A percentile compares a stretch with the other conserved stretches of the same genome.
Conservation (phyloP, 30 jellyfish, hydroid and myxozoan genomes). For the Chrysaora quinquecirrha region DNA sequence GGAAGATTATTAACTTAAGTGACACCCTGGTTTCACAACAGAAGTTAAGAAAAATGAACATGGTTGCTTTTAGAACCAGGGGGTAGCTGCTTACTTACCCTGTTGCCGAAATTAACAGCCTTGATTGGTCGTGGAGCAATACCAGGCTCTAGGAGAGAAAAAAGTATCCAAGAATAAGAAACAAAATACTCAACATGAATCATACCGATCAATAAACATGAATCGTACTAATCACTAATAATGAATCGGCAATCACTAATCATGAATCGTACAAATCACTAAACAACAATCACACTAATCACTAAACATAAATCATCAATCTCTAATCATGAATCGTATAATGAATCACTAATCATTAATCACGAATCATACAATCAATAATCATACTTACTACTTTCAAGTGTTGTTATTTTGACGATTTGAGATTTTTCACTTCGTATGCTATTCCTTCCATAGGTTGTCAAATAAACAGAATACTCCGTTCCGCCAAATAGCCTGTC, state of each 20-base stretch:
- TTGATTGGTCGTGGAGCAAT: slow-evolving; percentile 51
- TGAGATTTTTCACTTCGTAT: slow-evolving; percentile 2
- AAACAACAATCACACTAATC: background rate
- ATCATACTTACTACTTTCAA: slow-evolving; percentile 49
- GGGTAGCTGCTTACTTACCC: slow-evolving; percentile 2
- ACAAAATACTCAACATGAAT: background rate
- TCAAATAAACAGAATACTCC: slow-evolving; percentile 14
- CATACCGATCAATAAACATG: no score
- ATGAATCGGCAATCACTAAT: background rate
- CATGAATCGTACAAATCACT: background rate
- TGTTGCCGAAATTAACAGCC: slow-evolving; percentile 61
- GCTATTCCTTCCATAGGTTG: slow-evolving; percentile 14
- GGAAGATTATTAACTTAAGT: no score
- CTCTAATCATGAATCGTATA: no score
- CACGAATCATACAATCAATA: background rate
- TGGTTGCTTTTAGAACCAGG: background rate
- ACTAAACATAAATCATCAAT: no score
- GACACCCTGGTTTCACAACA: no score
- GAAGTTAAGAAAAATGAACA: no score
- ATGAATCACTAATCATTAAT: background rate
- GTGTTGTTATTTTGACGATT: slow-evolving; percentile 10
- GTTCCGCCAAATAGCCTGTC: slow-evolving; percentile 31
- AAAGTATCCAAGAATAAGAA: background rate
- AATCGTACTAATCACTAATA: no score
- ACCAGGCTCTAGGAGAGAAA: slow-evolving; percentile 38